Evolutionary conservation across 1,140 invertebrate species (phyloP).

Genomic region (Acromyrmex echinatior): DNA sequence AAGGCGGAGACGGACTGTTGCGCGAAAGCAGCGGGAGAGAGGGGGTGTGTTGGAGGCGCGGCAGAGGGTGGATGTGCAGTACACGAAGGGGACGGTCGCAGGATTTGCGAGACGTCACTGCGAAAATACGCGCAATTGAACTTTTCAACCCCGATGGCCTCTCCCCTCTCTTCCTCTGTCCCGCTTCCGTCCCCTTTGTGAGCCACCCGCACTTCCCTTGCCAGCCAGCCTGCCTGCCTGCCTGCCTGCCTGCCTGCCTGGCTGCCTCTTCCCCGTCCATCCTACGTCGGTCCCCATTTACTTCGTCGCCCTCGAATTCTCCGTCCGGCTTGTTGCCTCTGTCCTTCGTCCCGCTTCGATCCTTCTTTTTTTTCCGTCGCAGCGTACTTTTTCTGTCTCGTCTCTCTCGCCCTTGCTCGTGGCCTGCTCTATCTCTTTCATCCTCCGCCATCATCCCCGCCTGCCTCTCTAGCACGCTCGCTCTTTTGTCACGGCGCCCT

Average conservation of each 20-base stretch:
- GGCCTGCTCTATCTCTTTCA: constrained; percentile 56
- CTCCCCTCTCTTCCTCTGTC: constrained; percentile 58
- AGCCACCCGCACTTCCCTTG: constrained; percentile 63
- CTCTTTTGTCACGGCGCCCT: constrained; percentile 86
- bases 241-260: constrained; percentile 23
- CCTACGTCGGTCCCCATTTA: constrained; percentile 71
- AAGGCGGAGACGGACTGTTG: constrained; percentile 42
- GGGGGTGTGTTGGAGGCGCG: constrained; percentile 36
- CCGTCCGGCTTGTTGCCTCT: constrained; percentile 66
- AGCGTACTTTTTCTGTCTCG: constrained; percentile 55
- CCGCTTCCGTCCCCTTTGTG: constrained; percentile 50
- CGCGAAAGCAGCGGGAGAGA: constrained; percentile 1
- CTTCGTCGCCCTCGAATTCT: constrained; percentile 73
- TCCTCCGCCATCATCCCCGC: constrained; percentile 42
- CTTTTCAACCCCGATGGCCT: constrained; percentile 84
- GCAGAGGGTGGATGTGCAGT: constrained; percentile 61
- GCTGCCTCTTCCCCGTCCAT: constrained; percentile 41
- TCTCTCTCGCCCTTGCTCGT: constrained; percentile 47
- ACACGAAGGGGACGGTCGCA: constrained; percentile 76
- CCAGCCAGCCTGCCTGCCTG: constrained; percentile 29
- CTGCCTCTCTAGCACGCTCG: constrained; percentile 74
- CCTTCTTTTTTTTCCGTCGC: constrained; percentile 48
- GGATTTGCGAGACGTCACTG: constrained; percentile 85
- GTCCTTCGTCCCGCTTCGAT: constrained; percentile 55
- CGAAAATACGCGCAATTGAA: constrained; percentile 87